Percentiles rank a stretch among this genome's conserved stretches.
These are phyloP conservation scores for Hydrozoanthus gracilis DNA, from an alignment of 92 coral and sea anemone species.

Conservation along the genomic window DNA sequence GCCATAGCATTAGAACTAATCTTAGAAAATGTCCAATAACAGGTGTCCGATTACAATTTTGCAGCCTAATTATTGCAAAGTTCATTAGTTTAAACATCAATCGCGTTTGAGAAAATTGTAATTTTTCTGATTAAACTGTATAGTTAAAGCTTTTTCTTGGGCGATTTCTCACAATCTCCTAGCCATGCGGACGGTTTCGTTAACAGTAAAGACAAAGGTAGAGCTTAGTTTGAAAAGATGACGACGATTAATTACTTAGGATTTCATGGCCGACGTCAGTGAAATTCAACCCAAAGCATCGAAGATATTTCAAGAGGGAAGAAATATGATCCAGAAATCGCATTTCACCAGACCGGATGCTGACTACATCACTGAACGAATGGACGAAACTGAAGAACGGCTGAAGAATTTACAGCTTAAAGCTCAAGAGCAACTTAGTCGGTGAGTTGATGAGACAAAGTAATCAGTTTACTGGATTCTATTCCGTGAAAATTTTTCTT, in stretches of 20 bases:
- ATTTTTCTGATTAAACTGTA: too few relatives aligned
- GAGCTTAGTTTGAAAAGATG: not conserved
- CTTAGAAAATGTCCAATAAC: too few relatives aligned
- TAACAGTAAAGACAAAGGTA: not conserved
- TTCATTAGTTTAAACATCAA: too few relatives aligned
- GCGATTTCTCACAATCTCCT: too few relatives aligned
- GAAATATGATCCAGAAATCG: slow-evolving; percentile 14
- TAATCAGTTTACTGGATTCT: not conserved
- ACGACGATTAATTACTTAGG: not conserved
- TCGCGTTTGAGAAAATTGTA: too few relatives aligned
- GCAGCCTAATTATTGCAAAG: too few relatives aligned
- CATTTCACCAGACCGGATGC: slow-evolving; percentile 25
- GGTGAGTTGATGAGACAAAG: not conserved
- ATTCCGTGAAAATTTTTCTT: not conserved
- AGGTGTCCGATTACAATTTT: too few relatives aligned
- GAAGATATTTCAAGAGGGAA: slow-evolving; percentile 14
- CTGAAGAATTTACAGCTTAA: not conserved
- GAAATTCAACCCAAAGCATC: slow-evolving; percentile 37
- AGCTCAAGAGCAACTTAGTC: slow-evolving; percentile 24
- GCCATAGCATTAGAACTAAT: too few relatives aligned
- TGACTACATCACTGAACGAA: slow-evolving; percentile 26
- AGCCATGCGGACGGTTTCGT: too few relatives aligned
- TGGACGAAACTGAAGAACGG: slow-evolving; percentile 31
- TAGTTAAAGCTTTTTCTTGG: too few relatives aligned
- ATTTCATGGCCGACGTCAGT: slow-evolving; percentile 34